Conservation (phyloP, 2,888 invertebrate genomes). For the Cephus pygmeus region DNA sequence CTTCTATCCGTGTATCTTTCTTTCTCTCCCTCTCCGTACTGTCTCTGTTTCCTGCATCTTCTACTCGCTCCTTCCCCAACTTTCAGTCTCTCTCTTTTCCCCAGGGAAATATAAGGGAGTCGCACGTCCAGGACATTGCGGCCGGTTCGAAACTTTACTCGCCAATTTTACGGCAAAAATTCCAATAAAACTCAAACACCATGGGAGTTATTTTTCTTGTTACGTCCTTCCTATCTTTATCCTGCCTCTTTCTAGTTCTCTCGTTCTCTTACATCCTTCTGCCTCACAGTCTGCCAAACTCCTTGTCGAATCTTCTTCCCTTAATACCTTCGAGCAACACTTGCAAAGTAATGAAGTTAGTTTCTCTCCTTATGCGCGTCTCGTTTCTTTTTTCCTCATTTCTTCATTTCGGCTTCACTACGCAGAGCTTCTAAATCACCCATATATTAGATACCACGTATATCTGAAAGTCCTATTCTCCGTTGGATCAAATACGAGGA, state of each 20-base stretch:
- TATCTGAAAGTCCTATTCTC: neutral
- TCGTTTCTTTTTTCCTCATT: neutral
- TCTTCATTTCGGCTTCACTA: neutral
- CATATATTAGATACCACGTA: neutral
- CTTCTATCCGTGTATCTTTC: neutral
- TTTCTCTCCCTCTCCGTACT: neutral
- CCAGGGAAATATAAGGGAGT: slow-evolving; percentile 61
- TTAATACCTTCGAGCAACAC: neutral
- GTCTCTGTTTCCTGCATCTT: neutral
- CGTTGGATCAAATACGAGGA: neutral
- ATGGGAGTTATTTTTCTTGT: slow-evolving; percentile 48
- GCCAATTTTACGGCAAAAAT: slow-evolving; percentile 50
- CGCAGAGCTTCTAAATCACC: neutral
- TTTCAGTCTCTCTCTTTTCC: slow-evolving; percentile 32
- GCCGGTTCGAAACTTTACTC: slow-evolving; percentile 53
- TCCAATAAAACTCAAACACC: slow-evolving; percentile 56
- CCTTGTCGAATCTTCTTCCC: neutral
- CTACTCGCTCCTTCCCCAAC: neutral
- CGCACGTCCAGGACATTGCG: slow-evolving; percentile 46
- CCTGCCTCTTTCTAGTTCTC: slow-evolving; percentile 13
- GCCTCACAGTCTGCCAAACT: neutral
- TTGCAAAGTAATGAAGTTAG: slow-evolving; percentile 3
- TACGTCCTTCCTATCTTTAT: slow-evolving; percentile 23
- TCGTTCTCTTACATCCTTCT: neutral
- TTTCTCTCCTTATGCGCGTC: neutral